Percentiles rank a stretch among this genome's conserved stretches.
Evolutionary conservation across 30 jellyfish, hydroid and myxozoan species (phyloP).

Genomic region (Catostylus mosaicus): DNA sequence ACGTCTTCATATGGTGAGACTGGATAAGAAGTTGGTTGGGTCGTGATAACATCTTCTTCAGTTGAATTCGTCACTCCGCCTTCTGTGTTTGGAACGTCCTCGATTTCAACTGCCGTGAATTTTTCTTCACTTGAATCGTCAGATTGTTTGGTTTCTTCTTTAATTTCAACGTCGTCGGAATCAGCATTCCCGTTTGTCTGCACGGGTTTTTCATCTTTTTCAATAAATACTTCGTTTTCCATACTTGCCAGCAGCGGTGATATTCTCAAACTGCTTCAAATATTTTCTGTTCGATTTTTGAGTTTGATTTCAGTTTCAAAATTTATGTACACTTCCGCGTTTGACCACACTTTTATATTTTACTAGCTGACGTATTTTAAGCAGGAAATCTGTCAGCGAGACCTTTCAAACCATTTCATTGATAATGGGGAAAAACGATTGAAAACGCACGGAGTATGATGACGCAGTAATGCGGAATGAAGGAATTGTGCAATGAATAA

Average conservation of each 20-base stretch:
- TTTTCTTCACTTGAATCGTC: not conserved
- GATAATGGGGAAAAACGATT: no score
- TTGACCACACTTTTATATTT: not conserved
- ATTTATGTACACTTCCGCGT: not conserved
- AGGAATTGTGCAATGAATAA: no score
- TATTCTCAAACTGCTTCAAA: not conserved
- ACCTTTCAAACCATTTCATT: no score
- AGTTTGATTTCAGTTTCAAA: not conserved
- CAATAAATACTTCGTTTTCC: not conserved
- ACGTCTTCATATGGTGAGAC: slow-evolving; percentile 18
- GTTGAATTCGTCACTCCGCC: not conserved
- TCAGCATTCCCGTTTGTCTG: not conserved
- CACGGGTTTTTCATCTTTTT: not conserved
- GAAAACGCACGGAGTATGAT: no score
- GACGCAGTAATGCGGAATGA: no score
- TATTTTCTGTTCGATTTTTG: not conserved
- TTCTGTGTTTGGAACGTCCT: not conserved
- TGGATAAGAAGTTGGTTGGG: not conserved
- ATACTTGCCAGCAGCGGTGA: not conserved
- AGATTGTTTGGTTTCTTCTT: no score
- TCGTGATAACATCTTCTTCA: slow-evolving; percentile 5
- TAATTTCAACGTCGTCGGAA: not conserved
- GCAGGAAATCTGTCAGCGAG: not conserved
- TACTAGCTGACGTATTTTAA: not conserved
- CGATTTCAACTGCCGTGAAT: not conserved